phyloP scores from a whole-genome alignment of 2,113 vertebrate genomes.

The Chascanopsetta lugubris region DNA sequence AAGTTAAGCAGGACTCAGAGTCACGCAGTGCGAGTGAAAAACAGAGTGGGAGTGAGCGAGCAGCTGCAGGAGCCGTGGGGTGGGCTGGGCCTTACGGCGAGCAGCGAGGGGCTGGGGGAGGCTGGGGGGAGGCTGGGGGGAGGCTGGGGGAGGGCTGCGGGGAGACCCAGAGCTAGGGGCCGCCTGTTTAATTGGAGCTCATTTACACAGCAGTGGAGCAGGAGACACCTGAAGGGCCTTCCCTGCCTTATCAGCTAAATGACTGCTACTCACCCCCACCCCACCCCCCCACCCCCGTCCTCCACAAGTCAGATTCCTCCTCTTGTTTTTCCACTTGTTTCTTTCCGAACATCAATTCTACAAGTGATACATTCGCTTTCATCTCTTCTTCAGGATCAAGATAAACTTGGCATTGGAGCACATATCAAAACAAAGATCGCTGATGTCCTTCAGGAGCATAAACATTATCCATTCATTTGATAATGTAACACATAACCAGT shows the following conservation, averaged over 20 bases:
- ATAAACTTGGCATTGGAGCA: background rate
- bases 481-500: too few species aligned
- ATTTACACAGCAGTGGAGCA: conserved; percentile 80
- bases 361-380: conserved; percentile 1
- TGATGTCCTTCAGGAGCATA: too few species aligned
- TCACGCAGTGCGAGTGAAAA: conserved; percentile 76
- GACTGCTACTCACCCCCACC: conserved; percentile 55
- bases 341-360: conserved; percentile 6
- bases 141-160: conserved; percentile 63
- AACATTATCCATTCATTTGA: too few species aligned
- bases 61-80: conserved; percentile 77
- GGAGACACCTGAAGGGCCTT: conserved; percentile 80
- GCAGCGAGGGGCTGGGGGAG: conserved; percentile 71
- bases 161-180: conserved; percentile 74
- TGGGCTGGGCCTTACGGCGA: conserved; percentile 76
- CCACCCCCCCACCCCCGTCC: too few species aligned
- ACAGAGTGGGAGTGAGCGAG: conserved; percentile 72
- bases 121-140: conserved; percentile 61
- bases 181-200: conserved; percentile 83
- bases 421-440: too few species aligned
- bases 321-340: conserved; percentile 49
- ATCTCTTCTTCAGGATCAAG: background rate
- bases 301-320: conserved; percentile 44
- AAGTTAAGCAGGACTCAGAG: conserved; percentile 77
- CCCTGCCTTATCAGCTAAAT: conserved; percentile 78